Evolutionary conservation across 35 echinoderm and acorn worm genomes (phyloP), one percentile per base, ranked within the genome.

Genomic region (Holothuria glaberrima): DNA sequence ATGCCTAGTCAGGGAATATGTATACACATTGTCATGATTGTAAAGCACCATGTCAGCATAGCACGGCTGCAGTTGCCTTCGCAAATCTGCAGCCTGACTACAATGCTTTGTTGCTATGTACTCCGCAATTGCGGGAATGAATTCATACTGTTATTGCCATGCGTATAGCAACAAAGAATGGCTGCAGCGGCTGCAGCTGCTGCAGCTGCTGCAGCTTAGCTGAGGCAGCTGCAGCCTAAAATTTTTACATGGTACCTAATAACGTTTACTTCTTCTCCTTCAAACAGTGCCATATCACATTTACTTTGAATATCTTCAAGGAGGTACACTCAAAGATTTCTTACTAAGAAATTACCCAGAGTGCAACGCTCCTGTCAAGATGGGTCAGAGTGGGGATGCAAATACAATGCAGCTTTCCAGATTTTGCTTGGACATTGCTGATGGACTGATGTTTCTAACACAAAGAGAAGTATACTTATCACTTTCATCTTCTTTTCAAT

Each of bases 321-420:
- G 27, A 17, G 80, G 80, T 30, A 61, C 80, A 4, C 57, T 84
- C 22, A 64, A 84, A n/a, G 80, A 78, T 78, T 69, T 69, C 66
- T 17, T 69, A 0, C 25, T 69, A 12, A 69, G 66, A 69, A 29
- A 69, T 27, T 69, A 69, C 31, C 66, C 12, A 41, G 12, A 22
- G 41, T 38, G 33, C 28, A 3, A 1, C 2, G 48, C n/a, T 77
- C 28, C 50, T 54, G 16, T 54, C 50, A 54, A 9, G 50, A 54
- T 17, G 50, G 16, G 10, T 54, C 50, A 54, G 48, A 3, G 19
- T n/a, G 36, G 48, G 6, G 12, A 48, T 9, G 41, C n/a, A 12
- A 77, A 45, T 21, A 77, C 13, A n/a, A 48, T 48, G 32, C 73
- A 77, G 48, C 26, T 77, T 5, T 50, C 35, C 7, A 45, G 17